phyloP scores from a whole-genome alignment of 2,888 invertebrate genomes.

The Amblyjoppa proteus region DNA sequence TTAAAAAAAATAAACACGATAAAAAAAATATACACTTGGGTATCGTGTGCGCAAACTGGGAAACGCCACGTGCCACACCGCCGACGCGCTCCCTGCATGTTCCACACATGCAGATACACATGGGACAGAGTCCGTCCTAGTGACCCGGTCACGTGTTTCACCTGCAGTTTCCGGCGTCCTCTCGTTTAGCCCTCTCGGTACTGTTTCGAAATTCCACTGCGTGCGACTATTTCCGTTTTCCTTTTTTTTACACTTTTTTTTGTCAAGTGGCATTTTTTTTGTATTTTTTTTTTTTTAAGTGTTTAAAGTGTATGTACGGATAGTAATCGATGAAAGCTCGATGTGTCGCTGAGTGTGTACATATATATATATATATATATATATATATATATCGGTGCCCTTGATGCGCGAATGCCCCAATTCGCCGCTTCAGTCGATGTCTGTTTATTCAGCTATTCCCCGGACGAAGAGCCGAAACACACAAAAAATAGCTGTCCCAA shows the following conservation, averaged over 20 bases:
- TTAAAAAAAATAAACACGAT: not conserved
- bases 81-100: slow-evolving; percentile 10
- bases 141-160: slow-evolving; percentile 33
- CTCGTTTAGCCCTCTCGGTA: slow-evolving; percentile 3
- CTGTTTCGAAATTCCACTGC: not conserved
- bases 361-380: not conserved
- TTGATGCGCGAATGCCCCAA: slow-evolving; percentile 35
- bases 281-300: not conserved
- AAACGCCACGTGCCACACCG: slow-evolving; percentile 27
- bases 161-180: slow-evolving; percentile 31
- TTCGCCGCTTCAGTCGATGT: slow-evolving; percentile 46
- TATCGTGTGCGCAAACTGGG: not conserved
- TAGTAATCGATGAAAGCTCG: slow-evolving; percentile 12
- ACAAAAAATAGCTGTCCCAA: slow-evolving; percentile 15
- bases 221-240: slow-evolving; percentile 10
- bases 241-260: slow-evolving; percentile 2
- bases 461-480: slow-evolving; percentile 33
- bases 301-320: not conserved
- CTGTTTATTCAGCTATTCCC: not conserved
- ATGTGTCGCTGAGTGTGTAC: slow-evolving; percentile 30
- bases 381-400: slow-evolving; percentile 19
- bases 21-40: not conserved
- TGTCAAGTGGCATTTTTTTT: not conserved
- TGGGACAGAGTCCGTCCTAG: slow-evolving; percentile 17
- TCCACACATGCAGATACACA: not conserved